phyloP scores from a whole-genome alignment of 2,113 vertebrate species.

The Indicator indicator region DNA sequence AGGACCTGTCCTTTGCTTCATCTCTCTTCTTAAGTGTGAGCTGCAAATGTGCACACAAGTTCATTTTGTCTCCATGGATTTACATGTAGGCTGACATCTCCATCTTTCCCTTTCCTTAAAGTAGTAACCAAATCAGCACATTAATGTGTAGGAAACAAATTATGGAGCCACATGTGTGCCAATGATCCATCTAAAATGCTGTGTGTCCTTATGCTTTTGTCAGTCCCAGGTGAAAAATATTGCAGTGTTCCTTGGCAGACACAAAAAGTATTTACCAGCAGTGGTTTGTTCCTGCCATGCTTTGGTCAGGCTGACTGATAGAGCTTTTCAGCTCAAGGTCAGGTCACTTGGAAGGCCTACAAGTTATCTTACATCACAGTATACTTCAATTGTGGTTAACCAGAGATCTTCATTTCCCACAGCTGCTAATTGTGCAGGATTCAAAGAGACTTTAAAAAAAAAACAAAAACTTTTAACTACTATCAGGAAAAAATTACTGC shows the following conservation, averaged over 20 bases:
- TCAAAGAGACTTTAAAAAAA: conserved; percentile 40
- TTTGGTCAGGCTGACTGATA: background rate
- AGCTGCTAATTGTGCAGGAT: background rate
- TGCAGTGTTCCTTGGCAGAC: background rate
- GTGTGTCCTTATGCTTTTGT: background rate
- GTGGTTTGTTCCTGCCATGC: background rate
- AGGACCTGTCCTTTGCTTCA: background rate
- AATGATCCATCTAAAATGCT: background rate
- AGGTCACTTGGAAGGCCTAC: background rate
- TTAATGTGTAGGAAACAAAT: background rate
- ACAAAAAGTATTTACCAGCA: background rate
- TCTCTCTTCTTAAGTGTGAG: background rate
- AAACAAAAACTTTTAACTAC: conserved; percentile 31
- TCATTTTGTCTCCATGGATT: background rate
- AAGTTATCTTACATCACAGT: background rate
- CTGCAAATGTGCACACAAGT: background rate
- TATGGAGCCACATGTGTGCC: background rate
- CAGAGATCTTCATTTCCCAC: conserved; percentile 28
- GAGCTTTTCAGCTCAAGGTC: conserved; percentile 11
- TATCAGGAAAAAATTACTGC: conserved; percentile 40
- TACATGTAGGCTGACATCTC: background rate
- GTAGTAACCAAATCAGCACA: background rate
- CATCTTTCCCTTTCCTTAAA: background rate
- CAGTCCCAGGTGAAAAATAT: too few species aligned
- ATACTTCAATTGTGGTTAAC: conserved; percentile 16